A percentile compares a stretch with the other conserved stretches of the same genome.
Evolutionary conservation across 2,797 vertebrate genomes (phyloP).

Genomic region (Triplophysa bombifrons): DNA sequence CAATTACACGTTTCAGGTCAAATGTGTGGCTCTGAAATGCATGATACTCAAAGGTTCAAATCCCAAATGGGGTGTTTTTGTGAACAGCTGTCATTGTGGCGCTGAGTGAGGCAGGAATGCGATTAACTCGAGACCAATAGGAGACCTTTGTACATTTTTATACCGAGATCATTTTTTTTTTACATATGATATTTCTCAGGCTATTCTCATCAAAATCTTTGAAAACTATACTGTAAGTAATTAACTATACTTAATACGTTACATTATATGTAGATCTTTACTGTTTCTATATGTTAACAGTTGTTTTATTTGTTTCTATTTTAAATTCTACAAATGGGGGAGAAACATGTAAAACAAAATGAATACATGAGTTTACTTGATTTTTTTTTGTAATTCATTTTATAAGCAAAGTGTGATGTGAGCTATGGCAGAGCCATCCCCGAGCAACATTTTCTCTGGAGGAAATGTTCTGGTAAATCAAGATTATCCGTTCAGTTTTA

Average conservation of each 20-base stretch:
- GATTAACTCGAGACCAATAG: background rate
- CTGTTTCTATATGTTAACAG: too few relatives aligned
- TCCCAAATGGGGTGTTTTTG: background rate
- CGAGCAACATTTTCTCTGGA: background rate
- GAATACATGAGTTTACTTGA: too few relatives aligned
- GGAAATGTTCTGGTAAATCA: background rate
- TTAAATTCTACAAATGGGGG: too few relatives aligned
- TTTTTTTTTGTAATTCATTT: too few relatives aligned
- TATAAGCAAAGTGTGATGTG: background rate
- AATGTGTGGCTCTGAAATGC: background rate
- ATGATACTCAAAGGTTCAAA: background rate
- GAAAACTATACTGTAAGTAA: too few relatives aligned
- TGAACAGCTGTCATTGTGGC: background rate
- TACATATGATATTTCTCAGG: too few relatives aligned
- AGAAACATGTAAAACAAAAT: too few relatives aligned
- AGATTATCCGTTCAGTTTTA: background rate
- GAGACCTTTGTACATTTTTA: background rate
- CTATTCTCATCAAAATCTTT: too few relatives aligned
- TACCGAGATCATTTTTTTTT: too few relatives aligned
- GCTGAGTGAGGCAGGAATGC: background rate
- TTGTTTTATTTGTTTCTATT: too few relatives aligned
- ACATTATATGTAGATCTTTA: too few relatives aligned
- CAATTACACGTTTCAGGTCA: background rate
- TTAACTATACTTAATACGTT: too few relatives aligned
- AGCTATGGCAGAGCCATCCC: background rate